Evolutionary conservation across 2,888 invertebrate species (phyloP).

Genomic region (Ernsta delagoae): DNA sequence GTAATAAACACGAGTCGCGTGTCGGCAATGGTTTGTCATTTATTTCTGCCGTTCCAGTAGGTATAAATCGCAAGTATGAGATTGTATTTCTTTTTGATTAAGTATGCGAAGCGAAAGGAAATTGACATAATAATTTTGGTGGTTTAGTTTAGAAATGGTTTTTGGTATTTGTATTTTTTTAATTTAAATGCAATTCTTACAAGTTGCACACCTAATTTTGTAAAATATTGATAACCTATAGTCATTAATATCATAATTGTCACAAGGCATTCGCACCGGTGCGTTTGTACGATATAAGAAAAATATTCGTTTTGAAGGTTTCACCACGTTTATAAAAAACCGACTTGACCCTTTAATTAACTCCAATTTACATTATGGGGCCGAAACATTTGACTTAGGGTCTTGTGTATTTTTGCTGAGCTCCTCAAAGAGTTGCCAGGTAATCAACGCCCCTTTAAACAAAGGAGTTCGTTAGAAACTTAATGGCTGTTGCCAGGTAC

Average conservation of each 20-base stretch:
- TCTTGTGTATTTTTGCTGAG: slow-evolving; percentile 52
- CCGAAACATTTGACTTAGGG: slow-evolving; percentile 27
- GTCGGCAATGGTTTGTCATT: slow-evolving; percentile 13
- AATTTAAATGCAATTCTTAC: no score
- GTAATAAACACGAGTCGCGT: slow-evolving; percentile 18
- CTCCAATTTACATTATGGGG: slow-evolving; percentile 2
- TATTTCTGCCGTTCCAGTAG: background rate
- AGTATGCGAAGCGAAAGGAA: background rate
- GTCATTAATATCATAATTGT: no score
- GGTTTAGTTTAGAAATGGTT: no score
- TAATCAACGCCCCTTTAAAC: slow-evolving; percentile 62
- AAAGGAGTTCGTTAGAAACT: slow-evolving; percentile 49
- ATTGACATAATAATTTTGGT: background rate
- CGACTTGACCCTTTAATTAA: background rate
- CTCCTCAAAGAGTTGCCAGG: slow-evolving; percentile 55
- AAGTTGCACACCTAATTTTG: no score
- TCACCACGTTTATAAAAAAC: background rate
- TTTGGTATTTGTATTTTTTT: no score
- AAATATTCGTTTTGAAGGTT: background rate
- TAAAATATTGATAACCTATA: no score
- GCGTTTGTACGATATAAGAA: background rate
- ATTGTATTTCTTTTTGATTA: background rate
- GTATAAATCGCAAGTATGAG: background rate
- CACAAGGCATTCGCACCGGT: no score
- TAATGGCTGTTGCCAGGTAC: slow-evolving; percentile 37